phyloP scores from a whole-genome alignment of 23 tunicate species.

The Ascidia mentula region DNA sequence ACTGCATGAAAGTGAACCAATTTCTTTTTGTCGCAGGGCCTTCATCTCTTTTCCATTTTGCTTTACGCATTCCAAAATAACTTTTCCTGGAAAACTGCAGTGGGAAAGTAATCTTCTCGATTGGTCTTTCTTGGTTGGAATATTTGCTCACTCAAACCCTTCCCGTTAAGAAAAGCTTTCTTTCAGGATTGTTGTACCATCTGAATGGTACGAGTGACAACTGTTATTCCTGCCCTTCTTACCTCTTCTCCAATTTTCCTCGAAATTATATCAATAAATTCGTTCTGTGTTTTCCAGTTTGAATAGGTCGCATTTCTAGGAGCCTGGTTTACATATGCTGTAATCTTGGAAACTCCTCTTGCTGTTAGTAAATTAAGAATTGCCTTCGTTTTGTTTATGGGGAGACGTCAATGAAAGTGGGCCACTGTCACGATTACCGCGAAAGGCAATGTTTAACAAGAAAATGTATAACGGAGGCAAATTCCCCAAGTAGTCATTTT shows the following conservation, averaged over 20 bases:
- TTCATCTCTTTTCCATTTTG: not conserved
- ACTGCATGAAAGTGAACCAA: not conserved
- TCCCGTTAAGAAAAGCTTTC: not conserved
- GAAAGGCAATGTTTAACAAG: too few species aligned
- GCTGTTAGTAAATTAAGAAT: constrained; percentile 6
- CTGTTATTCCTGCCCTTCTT: constrained; percentile 21
- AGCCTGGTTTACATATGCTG: constrained; percentile 27
- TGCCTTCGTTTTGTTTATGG: too few species aligned
- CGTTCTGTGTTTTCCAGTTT: constrained; percentile 26
- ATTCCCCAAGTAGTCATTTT: too few species aligned
- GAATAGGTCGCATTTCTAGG: constrained; percentile 24
- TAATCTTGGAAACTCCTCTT: constrained; percentile 25
- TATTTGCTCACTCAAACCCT: too few species aligned
- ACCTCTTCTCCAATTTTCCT: constrained; percentile 18
- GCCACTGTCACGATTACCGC: too few species aligned
- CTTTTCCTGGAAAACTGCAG: too few species aligned
- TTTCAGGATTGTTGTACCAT: not conserved
- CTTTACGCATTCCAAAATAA: too few species aligned
- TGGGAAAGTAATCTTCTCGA: too few species aligned
- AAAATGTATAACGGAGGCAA: too few species aligned
- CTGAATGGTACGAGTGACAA: constrained; percentile 18
- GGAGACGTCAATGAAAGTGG: too few species aligned
- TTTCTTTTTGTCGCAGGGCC: not conserved
- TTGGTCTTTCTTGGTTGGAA: too few species aligned
- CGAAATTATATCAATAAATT: constrained; percentile 27